A percentile compares a stretch with the other conserved stretches of the same genome.
Conservation (phyloP, 2,113 vertebrate genomes). For the Pan paniscus region DNA sequence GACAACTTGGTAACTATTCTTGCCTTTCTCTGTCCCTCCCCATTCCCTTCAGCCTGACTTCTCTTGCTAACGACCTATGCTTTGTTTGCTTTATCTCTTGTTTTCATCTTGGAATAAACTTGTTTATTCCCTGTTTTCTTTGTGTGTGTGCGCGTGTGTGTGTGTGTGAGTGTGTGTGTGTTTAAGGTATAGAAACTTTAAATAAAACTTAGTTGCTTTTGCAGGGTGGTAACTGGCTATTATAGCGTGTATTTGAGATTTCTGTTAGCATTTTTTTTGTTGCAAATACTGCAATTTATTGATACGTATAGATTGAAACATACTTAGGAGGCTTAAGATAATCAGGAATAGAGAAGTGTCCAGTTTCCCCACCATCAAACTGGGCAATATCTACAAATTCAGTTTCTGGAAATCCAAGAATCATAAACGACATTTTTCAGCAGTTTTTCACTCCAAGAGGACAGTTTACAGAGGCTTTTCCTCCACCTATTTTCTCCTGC, state of each 20-base stretch:
- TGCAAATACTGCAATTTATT: background rate
- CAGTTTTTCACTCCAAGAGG: background rate
- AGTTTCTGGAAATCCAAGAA: background rate
- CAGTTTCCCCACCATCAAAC: background rate
- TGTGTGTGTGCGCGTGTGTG: no score
- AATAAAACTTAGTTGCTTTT: background rate
- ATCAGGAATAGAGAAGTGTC: background rate
- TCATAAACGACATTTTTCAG: background rate
- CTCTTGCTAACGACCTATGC: background rate
- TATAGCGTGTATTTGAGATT: background rate
- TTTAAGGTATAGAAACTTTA: background rate
- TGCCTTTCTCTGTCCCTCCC: background rate
- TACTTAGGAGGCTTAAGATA: background rate
- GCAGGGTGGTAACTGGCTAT: background rate
- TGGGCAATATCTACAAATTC: background rate
- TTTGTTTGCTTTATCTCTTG: conserved; percentile 42
- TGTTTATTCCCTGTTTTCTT: background rate
- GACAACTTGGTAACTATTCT: background rate
- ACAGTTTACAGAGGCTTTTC: background rate
- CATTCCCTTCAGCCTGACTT: background rate
- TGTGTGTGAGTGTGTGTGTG: no score
- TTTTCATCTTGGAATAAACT: background rate
- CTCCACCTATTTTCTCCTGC: accelerated
- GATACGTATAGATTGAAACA: background rate
- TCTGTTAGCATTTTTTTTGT: background rate